phyloP scores from a whole-genome alignment of 2,797 vertebrate species.

The Malacoraja senta region DNA sequence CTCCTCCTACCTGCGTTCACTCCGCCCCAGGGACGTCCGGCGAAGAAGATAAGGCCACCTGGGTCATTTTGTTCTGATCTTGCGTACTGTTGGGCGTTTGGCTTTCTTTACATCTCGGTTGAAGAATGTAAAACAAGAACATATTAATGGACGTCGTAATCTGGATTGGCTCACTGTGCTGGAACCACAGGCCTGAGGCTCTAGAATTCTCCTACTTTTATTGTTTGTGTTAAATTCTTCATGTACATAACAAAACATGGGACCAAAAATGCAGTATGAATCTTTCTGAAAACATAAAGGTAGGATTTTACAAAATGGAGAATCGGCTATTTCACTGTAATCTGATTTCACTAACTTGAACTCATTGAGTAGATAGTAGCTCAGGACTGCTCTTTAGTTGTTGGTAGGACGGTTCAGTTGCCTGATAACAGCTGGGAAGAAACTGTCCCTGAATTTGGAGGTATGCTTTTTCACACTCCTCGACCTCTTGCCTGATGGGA shows the following conservation, averaged over 20 bases:
- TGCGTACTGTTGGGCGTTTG: no score
- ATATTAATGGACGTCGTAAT: background rate
- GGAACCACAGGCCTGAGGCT: background rate
- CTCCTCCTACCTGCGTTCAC: background rate
- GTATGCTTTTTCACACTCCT: no score
- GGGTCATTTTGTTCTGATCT: background rate
- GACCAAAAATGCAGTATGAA: background rate
- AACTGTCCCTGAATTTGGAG: no score
- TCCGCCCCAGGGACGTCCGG: background rate
- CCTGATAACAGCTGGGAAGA: no score
- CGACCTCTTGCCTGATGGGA: no score
- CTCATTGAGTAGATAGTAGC: no score
- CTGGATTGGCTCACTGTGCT: background rate
- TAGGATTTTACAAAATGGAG: background rate
- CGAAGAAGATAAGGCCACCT: background rate
- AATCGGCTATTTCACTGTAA: background rate
- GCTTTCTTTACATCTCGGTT: background rate
- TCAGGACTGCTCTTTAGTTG: no score
- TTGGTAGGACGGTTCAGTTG: no score
- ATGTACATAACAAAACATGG: background rate
- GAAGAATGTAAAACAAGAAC: background rate
- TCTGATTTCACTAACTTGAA: background rate
- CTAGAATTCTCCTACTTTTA: background rate
- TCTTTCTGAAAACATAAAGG: constrained; percentile 2
- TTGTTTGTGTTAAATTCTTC: background rate